These are phyloP conservation scores for Morpho achilles DNA, from an alignment of 2,888 invertebrate species.

Conservation along the genomic window DNA sequence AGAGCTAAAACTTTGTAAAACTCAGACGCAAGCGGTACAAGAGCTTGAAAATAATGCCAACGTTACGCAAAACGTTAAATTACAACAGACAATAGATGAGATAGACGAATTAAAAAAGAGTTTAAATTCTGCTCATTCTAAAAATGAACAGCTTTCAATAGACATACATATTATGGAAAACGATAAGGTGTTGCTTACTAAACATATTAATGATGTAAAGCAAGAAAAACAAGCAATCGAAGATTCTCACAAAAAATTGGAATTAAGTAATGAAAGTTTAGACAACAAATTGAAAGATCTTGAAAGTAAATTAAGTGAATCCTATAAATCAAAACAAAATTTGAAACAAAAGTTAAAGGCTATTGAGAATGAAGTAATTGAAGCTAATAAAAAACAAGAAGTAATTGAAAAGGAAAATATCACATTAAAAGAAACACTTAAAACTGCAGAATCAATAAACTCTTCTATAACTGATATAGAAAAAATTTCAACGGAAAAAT, in stretches of 20 bases:
- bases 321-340: constrained; percentile 39
- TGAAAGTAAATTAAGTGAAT: constrained; percentile 40
- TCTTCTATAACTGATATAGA: constrained; percentile 27
- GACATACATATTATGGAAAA: constrained; percentile 74
- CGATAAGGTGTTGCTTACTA: constrained; percentile 67
- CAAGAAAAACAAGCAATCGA: constrained; percentile 45
- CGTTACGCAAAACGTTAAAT: constrained; percentile 41
- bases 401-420: constrained; percentile 39
- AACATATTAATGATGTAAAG: constrained; percentile 65
- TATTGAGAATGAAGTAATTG: constrained; percentile 41
- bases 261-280: constrained; percentile 44
- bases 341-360: constrained; percentile 53
- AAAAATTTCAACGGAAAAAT: constrained; percentile 37
- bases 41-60: constrained; percentile 64
- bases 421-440: constrained; percentile 39
- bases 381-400: constrained; percentile 37
- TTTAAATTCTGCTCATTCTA: constrained; percentile 53
- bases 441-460: constrained; percentile 32
- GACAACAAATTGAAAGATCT: constrained; percentile 53
- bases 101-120: constrained; percentile 63
- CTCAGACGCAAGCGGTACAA: constrained; percentile 65
- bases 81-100: constrained; percentile 53
- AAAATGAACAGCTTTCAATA: constrained; percentile 71
- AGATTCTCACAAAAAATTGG: constrained; percentile 42
- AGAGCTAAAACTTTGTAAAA: constrained; percentile 62